Percentiles rank a stretch among this genome's conserved stretches.
These are phyloP conservation scores for Meloidogyne hapla DNA, from an alignment of 1,140 invertebrate species.

Conservation along the genomic window DNA sequence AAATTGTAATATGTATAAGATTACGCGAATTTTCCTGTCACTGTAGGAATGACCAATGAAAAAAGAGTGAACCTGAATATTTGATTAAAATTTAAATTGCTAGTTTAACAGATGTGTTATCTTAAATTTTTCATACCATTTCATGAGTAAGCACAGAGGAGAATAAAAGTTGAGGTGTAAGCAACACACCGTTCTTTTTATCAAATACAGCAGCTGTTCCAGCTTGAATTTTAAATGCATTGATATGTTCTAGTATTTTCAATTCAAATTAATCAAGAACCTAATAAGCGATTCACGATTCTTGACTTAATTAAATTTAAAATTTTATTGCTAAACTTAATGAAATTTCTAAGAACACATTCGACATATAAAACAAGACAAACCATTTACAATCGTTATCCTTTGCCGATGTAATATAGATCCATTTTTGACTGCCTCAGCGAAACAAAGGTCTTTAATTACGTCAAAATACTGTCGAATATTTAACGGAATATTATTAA, in stretches of 20 bases:
- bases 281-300: no score
- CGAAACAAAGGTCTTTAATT: slow-evolving; percentile 53
- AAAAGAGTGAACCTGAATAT: slow-evolving; percentile 50
- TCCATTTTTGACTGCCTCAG: slow-evolving; percentile 46
- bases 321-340: background rate
- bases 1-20: no score
- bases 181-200: slow-evolving; percentile 58
- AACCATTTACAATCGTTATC: slow-evolving; percentile 58
- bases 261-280: no score
- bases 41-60: slow-evolving; percentile 64
- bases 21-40: slow-evolving; percentile 56
- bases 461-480: slow-evolving; percentile 51
- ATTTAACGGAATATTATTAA: slow-evolving; percentile 4
- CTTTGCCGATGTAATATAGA: slow-evolving; percentile 44
- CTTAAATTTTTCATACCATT: slow-evolving; percentile 44
- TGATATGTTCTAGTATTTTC: no score
- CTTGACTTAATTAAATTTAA: no score
- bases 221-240: slow-evolving; percentile 9
- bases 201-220: slow-evolving; percentile 60
- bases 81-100: no score
- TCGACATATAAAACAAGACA: background rate
- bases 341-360: background rate
- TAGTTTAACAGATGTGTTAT: no score
- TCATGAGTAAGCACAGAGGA: slow-evolving; percentile 59
- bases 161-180: slow-evolving; percentile 59